phyloP scores from a whole-genome alignment of 2,113 vertebrate genomes.

The Empidonax traillii region DNA sequence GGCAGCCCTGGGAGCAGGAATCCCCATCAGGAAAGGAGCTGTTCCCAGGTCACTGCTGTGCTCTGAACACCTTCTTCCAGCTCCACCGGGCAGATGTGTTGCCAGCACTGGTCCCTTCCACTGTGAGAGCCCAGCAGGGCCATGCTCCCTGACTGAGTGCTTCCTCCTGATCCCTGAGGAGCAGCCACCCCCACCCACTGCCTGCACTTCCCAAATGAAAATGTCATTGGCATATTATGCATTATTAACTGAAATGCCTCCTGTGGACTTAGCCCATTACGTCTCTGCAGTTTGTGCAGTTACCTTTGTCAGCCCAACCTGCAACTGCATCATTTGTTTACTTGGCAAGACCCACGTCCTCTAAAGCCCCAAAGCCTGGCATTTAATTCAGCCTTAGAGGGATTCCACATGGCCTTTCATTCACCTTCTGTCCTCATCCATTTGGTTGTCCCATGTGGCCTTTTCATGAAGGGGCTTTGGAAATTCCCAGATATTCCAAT shows the following conservation, averaged over 20 bases:
- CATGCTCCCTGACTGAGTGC: background rate
- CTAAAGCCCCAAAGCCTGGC: background rate
- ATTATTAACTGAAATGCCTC: background rate
- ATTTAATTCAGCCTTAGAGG: background rate
- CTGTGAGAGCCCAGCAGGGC: background rate
- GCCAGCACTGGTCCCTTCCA: background rate
- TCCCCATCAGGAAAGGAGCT: fast-evolving
- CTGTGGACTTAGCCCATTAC: background rate
- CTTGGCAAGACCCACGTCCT: background rate
- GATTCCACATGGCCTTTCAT: background rate
- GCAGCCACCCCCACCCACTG: background rate
- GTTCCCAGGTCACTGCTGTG: background rate
- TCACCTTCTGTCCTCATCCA: background rate
- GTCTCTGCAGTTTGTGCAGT: background rate
- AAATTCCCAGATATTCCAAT: background rate
- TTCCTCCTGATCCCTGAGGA: background rate
- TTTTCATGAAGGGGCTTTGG: background rate
- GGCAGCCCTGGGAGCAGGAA: background rate
- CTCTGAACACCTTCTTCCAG: background rate
- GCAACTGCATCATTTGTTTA: background rate
- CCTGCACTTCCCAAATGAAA: background rate
- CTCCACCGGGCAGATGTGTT: background rate
- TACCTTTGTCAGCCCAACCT: background rate
- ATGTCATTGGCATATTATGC: background rate
- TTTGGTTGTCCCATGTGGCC: background rate